Conservation (phyloP, 2,797 vertebrate species). For the Fistularia tabacaria region DNA sequence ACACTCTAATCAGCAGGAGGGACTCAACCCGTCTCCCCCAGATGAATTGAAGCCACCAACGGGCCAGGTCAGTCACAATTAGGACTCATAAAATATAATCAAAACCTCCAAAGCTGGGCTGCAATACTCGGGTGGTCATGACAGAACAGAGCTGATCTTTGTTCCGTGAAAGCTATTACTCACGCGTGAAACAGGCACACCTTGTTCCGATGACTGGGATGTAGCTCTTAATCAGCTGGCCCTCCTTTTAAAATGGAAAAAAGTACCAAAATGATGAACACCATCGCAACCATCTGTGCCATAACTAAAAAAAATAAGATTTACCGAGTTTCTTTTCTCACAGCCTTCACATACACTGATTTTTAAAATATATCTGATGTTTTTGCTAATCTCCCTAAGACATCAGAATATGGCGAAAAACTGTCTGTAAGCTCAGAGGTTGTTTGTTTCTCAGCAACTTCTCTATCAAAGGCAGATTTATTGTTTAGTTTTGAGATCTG, state of each 20-base stretch:
- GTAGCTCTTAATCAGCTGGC: slow-evolving; percentile 50
- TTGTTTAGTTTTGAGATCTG: slow-evolving; percentile 74
- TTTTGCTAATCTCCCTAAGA: slow-evolving; percentile 48
- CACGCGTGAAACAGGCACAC: slow-evolving; percentile 67
- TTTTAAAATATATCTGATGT: slow-evolving; percentile 24
- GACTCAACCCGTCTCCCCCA: slow-evolving; percentile 41
- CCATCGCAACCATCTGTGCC: slow-evolving; percentile 5
- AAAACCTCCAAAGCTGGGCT: slow-evolving; percentile 67
- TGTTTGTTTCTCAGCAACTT: slow-evolving; percentile 66
- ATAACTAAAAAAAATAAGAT: slow-evolving; percentile 20
- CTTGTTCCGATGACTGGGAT: slow-evolving; percentile 62
- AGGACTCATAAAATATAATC: slow-evolving; percentile 81
- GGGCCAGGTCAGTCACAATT: slow-evolving; percentile 74
- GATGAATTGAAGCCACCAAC: slow-evolving; percentile 66
- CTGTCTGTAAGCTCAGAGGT: slow-evolving; percentile 52
- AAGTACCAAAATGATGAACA: slow-evolving; percentile 12
- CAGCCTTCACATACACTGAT: slow-evolving; percentile 17
- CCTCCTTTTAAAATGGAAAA: slow-evolving; percentile 16
- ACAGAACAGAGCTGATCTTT: slow-evolving; percentile 69
- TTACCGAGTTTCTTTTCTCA: slow-evolving; percentile 30
- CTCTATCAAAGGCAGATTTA: slow-evolving; percentile 62
- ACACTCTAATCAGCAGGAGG: slow-evolving; percentile 48
- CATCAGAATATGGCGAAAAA: slow-evolving; percentile 56
- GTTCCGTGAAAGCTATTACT: slow-evolving; percentile 47
- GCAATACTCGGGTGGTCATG: slow-evolving; percentile 62